Percentiles rank a stretch among this genome's conserved stretches.
Conservation (phyloP, 1,140 invertebrate species). For the Drosophila nasuta region DNA sequence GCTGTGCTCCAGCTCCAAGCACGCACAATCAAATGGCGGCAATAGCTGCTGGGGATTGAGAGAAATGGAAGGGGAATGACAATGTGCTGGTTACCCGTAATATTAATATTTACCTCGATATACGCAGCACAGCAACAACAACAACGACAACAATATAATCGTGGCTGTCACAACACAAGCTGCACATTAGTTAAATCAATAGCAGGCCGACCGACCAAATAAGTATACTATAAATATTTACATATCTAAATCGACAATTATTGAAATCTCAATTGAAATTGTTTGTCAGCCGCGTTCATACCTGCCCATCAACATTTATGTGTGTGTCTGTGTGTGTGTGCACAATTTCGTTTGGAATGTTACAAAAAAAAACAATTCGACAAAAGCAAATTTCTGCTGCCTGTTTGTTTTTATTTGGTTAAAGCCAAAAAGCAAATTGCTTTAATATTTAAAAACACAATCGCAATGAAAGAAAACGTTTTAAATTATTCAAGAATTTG, state of each 20-base stretch:
- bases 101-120: slow-evolving; percentile 51
- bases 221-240: slow-evolving; percentile 81
- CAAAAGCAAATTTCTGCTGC: slow-evolving; percentile 17
- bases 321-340: neutral
- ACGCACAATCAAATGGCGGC: neutral
- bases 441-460: slow-evolving; percentile 24
- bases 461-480: neutral
- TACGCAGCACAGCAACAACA: slow-evolving; percentile 14
- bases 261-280: slow-evolving; percentile 83
- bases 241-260: slow-evolving; percentile 84
- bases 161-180: slow-evolving; percentile 26
- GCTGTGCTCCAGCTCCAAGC: neutral
- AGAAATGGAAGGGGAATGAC: neutral
- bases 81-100: slow-evolving; percentile 39
- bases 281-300: slow-evolving; percentile 56
- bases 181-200: slow-evolving; percentile 80
- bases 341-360: slow-evolving; percentile 2
- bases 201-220: slow-evolving; percentile 59
- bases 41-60: neutral
- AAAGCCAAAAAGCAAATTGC: slow-evolving; percentile 37
- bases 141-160: slow-evolving; percentile 1
- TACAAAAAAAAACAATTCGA: slow-evolving; percentile 28
- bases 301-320: neutral
- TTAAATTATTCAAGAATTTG: slow-evolving; percentile 1
- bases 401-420: slow-evolving; percentile 8